A percentile compares a stretch with the other conserved stretches of the same genome.
Conservation (phyloP, 1,140 invertebrate genomes). For the Magallana gigas region DNA sequence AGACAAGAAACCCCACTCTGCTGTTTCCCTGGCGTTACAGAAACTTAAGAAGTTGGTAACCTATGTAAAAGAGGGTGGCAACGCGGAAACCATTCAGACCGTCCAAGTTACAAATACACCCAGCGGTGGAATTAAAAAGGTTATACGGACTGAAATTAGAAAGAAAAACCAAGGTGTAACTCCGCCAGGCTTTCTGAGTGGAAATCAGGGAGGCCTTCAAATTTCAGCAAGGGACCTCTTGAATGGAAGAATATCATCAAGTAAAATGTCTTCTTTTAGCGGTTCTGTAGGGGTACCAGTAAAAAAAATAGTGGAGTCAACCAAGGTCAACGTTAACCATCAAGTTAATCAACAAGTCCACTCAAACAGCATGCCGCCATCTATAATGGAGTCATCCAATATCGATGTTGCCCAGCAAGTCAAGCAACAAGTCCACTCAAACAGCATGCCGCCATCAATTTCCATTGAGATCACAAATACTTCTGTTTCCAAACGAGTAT, state of each 20-base stretch:
- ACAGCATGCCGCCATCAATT: not conserved
- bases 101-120: constrained; percentile 27
- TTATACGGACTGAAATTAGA: not conserved
- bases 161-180: not conserved
- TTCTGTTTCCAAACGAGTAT: not conserved
- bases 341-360: not conserved
- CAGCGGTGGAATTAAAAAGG: not conserved
- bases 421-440: not conserved
- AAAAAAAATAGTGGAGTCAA: not conserved
- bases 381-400: not conserved
- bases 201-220: not conserved
- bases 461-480: not conserved
- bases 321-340: not conserved
- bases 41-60: constrained; percentile 4
- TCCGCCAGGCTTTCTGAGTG: not conserved
- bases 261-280: constrained; percentile 21
- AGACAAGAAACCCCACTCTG: not conserved
- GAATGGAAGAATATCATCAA: not conserved
- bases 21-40: not conserved
- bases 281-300: not conserved
- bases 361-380: not conserved
- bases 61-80: constrained; percentile 5
- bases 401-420: not conserved
- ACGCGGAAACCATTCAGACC: constrained; percentile 6
- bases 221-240: not conserved